Percentiles rank a stretch among this genome's conserved stretches.
Evolutionary conservation across 2,113 vertebrate species (phyloP).

Genomic region (Rissa tridactyla): DNA sequence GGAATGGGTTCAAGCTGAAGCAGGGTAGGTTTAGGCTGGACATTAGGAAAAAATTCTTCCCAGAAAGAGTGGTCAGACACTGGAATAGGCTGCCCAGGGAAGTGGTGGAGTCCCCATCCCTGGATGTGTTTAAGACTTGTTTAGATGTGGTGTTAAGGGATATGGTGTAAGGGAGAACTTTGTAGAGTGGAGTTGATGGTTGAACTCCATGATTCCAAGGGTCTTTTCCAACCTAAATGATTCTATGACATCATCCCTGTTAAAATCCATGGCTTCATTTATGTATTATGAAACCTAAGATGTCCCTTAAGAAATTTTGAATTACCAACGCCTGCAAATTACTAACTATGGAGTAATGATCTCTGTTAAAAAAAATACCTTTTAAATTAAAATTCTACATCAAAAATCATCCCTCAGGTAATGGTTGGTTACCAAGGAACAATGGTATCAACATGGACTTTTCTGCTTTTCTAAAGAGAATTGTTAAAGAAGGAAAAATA

Average conservation of each 20-base stretch:
- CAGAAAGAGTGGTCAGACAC: no score
- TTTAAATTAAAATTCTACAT: not conserved
- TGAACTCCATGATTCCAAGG: no score
- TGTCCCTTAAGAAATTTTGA: constrained; percentile 2
- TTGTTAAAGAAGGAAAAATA: not conserved
- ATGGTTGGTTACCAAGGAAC: not conserved
- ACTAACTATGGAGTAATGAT: not conserved
- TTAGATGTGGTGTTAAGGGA: no score
- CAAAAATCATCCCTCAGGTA: not conserved
- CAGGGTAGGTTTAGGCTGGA: no score
- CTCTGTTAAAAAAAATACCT: not conserved
- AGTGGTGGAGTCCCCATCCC: no score
- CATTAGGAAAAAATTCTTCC: no score
- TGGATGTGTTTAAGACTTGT: no score
- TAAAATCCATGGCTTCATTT: not conserved
- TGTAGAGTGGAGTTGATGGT: no score
- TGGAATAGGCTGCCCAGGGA: no score
- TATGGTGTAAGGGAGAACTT: no score
- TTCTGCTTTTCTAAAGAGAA: not conserved
- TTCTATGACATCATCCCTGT: not conserved
- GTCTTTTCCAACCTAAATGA: no score
- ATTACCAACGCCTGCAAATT: not conserved
- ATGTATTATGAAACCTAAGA: constrained; percentile 13
- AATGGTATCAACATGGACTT: not conserved
- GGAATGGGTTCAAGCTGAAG: no score